Evolutionary conservation across 2,797 vertebrate species (phyloP), one percentile per base, ranked within the genome.

Genomic region (Premnoplex brunnescens): DNA sequence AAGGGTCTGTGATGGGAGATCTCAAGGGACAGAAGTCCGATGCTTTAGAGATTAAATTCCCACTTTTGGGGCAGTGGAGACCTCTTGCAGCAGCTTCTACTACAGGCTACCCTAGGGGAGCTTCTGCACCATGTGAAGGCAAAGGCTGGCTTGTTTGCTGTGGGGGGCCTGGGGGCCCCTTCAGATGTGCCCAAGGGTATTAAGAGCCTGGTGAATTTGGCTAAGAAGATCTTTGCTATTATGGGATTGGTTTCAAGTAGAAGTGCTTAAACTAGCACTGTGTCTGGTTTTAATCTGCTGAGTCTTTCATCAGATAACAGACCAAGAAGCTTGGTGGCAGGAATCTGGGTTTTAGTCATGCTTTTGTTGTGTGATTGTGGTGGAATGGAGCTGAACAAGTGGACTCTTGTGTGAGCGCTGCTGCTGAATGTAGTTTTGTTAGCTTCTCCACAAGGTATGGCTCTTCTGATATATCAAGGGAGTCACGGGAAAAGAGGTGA

Each of bases 211-310:
- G 32, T 8, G 6, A 58, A 60, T 81, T 58, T 66, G 63, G 14
- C 14, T 34, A 24, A 76, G n/a, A 76, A 13, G 32, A 69, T 64
- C 43, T 67, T 49, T 19, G 54, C 21, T 79, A 5, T 52, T 83
- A 14, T 13, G 14, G 27, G 18, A 71, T 71, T 0, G 1, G 11
- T 83, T 92, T 94, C 22, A 77, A 74, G 41, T 30, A 63, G 34
- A 89, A 67, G 39, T 36, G 28, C 41, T 83, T 85, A 74, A 80
- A 62, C 39, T 51, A 91, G 48, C 8, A 8, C 16, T 63, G 30
- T 22, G 30, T 77, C 83, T 92, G 55, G 27, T 82, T 92, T 92
- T 67, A 43, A 44, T 74, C 68, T 89, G 59, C 34, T 26, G 28
- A 76, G 5, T 73, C 44, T 76, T 92, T 76, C 21, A 69, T 81